A percentile compares a stretch with the other conserved stretches of the same genome.
Conservation (phyloP, 2,113 vertebrate genomes). For the Formicarius rufipectus region DNA sequence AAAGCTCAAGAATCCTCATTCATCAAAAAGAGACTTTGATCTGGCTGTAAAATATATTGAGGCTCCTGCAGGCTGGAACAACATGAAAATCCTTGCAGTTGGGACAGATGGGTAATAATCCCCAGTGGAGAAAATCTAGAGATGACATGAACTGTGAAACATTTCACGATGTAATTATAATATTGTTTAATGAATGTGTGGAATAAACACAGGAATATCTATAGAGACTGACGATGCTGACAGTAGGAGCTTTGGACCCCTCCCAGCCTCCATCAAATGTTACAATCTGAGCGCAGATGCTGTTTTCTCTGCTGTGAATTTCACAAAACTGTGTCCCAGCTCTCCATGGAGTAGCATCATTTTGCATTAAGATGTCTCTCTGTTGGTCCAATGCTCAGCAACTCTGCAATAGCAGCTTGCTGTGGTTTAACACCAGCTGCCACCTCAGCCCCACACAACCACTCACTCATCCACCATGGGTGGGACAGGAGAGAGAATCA, state of each 20-base stretch:
- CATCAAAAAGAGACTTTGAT: neutral
- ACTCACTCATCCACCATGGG: neutral
- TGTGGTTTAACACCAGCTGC: neutral
- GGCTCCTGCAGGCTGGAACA: neutral
- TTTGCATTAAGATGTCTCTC: neutral
- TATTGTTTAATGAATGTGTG: neutral
- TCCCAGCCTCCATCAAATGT: fast-evolving
- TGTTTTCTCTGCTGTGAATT: neutral
- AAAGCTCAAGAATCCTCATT: neutral
- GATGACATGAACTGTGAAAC: neutral
- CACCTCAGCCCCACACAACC: neutral
- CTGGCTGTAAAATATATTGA: neutral
- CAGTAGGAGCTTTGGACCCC: neutral
- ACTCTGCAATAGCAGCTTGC: neutral
- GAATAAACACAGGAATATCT: neutral
- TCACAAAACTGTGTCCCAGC: neutral
- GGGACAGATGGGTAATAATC: neutral
- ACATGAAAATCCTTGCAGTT: neutral
- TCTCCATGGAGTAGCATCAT: neutral
- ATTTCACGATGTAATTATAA: neutral
- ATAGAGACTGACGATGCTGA: neutral
- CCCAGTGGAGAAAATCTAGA: neutral
- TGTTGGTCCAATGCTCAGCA: neutral
- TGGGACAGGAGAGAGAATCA: neutral
- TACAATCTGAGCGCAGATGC: neutral